Evolutionary conservation across 1,140 invertebrate species (phyloP).

Genomic region (Carcinoscorpius rotundicauda): DNA sequence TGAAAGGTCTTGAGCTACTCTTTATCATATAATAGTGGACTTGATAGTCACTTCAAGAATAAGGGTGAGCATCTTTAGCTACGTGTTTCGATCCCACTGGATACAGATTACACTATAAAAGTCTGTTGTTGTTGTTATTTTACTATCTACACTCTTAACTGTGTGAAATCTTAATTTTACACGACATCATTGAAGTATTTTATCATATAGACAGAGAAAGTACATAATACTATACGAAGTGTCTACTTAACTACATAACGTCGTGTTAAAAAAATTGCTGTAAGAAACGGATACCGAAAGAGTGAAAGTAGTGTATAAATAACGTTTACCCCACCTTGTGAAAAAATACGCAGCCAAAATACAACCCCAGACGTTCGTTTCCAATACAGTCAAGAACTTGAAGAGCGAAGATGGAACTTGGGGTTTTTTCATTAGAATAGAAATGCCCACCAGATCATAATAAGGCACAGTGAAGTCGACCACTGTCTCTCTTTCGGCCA

Average conservation of each 20-base stretch:
- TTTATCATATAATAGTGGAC: no score
- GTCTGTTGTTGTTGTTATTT: no score
- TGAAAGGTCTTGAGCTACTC: no score
- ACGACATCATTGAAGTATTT: no score
- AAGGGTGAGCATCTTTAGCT: no score
- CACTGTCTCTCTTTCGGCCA: constrained; percentile 87
- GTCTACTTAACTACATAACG: constrained; percentile 7
- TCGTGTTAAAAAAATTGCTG: neutral
- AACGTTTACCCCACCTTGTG: constrained; percentile 48
- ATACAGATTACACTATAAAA: no score
- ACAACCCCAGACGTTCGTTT: constrained; percentile 91
- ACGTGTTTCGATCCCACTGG: no score
- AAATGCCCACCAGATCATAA: constrained; percentile 88
- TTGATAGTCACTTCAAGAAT: no score
- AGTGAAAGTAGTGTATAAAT: neutral
- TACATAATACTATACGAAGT: neutral
- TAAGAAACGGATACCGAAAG: neutral
- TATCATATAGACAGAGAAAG: constrained; percentile 1
- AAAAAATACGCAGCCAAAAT: constrained; percentile 91
- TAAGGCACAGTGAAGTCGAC: constrained; percentile 92
- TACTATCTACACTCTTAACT: no score
- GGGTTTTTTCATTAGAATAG: constrained; percentile 75
- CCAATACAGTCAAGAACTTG: constrained; percentile 92
- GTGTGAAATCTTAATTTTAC: no score
- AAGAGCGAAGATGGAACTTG: constrained; percentile 73